A percentile compares a stretch with the other conserved stretches of the same genome.
Conservation (phyloP, 2,113 vertebrate species). For the Osmerus mordax region DNA sequence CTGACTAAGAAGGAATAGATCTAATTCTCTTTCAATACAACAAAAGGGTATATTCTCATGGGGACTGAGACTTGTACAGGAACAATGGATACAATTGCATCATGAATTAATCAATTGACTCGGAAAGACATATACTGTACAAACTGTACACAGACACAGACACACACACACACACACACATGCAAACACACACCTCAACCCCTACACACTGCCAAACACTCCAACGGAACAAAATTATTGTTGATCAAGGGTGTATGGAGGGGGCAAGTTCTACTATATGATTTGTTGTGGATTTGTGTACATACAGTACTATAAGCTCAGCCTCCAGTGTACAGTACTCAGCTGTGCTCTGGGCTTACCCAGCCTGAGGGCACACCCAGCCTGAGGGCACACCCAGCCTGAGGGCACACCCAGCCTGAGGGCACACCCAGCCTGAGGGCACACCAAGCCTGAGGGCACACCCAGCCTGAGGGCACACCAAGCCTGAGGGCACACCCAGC, state of each 20-base stretch:
- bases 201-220: conserved; percentile 8
- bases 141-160: not conserved
- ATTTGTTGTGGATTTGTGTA: conserved; percentile 30
- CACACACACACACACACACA: conserved; percentile 4
- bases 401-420: no score
- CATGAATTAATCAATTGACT: conserved; percentile 10
- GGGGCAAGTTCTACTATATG: conserved; percentile 16
- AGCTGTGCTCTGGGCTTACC: conserved; percentile 27
- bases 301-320: conserved; percentile 24
- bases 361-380: conserved; percentile 19
- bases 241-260: not conserved
- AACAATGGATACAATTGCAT: conserved; percentile 16
- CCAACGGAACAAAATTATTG: conserved; percentile 17
- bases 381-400: no score
- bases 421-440: no score
- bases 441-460: no score
- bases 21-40: not conserved
- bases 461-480: no score
- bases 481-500: not conserved
- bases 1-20: not conserved
- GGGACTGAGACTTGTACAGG: not conserved
- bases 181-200: not conserved
- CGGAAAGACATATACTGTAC: not conserved
- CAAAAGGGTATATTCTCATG: not conserved
- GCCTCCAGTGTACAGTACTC: conserved; percentile 13